phyloP scores from a whole-genome alignment of 2,113 vertebrate species.

The Charadrius vociferus region DNA sequence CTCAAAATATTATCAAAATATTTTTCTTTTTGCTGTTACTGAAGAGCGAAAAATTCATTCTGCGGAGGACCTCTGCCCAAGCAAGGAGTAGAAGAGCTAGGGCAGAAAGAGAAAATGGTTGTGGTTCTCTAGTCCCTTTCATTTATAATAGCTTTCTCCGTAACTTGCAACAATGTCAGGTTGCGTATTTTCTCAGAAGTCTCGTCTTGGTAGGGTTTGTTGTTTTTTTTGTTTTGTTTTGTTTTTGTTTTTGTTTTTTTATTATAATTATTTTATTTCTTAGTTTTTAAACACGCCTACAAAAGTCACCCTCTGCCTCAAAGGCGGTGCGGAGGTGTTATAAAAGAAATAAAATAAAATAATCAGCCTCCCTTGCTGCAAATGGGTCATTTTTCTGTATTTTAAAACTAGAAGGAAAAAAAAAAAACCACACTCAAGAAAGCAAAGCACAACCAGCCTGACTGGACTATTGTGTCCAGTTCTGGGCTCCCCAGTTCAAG shows the following conservation, averaged over 20 bases:
- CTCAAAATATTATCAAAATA: constrained; percentile 63
- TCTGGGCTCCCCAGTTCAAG: too few relatives aligned
- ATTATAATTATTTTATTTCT: fast-evolving
- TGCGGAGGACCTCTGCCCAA: not conserved
- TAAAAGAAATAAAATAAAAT: too few relatives aligned
- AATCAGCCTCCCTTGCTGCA: not conserved
- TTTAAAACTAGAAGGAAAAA: not conserved
- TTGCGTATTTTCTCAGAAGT: constrained; percentile 39
- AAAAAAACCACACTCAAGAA: not conserved
- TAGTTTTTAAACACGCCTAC: not conserved
- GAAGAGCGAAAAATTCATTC: not conserved
- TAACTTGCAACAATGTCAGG: not conserved
- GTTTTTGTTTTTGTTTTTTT: too few relatives aligned
- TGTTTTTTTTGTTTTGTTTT: too few relatives aligned
- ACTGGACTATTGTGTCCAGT: too few relatives aligned
- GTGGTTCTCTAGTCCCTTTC: not conserved
- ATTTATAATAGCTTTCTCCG: constrained; percentile 7
- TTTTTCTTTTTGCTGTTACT: constrained; percentile 36
- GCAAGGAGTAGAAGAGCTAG: not conserved
- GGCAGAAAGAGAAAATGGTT: constrained; percentile 21
- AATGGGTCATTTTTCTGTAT: fast-evolving
- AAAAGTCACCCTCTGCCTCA: not conserved
- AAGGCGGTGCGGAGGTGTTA: too few relatives aligned
- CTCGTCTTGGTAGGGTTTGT: not conserved
- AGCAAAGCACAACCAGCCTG: not conserved